phyloP scores from a whole-genome alignment of 2,113 vertebrate species.

The Dolichallabes microphthalmus region DNA sequence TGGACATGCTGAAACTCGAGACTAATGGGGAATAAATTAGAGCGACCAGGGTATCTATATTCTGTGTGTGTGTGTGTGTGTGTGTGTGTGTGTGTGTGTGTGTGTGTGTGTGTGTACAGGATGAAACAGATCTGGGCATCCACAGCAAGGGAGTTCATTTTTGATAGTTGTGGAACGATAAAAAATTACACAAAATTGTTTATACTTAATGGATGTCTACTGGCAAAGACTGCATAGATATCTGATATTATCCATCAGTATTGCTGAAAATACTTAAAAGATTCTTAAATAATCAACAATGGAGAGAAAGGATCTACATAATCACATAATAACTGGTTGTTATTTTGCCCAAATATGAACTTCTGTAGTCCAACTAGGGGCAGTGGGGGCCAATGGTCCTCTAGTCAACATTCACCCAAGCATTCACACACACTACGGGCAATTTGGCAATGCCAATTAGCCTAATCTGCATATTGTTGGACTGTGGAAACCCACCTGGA shows the following conservation, averaged over 20 bases:
- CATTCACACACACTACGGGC: no score
- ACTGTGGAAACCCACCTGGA: no score
- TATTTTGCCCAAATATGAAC: neutral
- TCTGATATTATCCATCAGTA: slow-evolving; percentile 17
- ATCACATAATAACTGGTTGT: neutral
- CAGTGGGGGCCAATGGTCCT: no score
- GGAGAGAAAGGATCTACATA: no score
- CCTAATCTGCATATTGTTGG: no score
- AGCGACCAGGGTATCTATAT: slow-evolving; percentile 34
- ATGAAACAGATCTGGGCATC: slow-evolving; percentile 61
- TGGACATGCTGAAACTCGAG: slow-evolving; percentile 76
- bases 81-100: slow-evolving; percentile 23
- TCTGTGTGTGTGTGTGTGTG: slow-evolving; percentile 27
- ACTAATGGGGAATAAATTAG: slow-evolving; percentile 80
- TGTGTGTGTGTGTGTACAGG: slow-evolving; percentile 45
- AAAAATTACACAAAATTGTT: neutral
- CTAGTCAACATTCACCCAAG: no score
- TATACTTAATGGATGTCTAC: slow-evolving; percentile 79
- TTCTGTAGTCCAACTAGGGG: no score
- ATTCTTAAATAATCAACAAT: no score
- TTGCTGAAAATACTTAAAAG: neutral
- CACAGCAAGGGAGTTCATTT: slow-evolving; percentile 30
- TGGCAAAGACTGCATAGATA: slow-evolving; percentile 77
- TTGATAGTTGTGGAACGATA: neutral
- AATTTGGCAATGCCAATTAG: no score